Evolutionary conservation across 1,140 invertebrate genomes (phyloP), one percentile per base, ranked within the genome.

Genomic region (Kradibia gibbosae): DNA sequence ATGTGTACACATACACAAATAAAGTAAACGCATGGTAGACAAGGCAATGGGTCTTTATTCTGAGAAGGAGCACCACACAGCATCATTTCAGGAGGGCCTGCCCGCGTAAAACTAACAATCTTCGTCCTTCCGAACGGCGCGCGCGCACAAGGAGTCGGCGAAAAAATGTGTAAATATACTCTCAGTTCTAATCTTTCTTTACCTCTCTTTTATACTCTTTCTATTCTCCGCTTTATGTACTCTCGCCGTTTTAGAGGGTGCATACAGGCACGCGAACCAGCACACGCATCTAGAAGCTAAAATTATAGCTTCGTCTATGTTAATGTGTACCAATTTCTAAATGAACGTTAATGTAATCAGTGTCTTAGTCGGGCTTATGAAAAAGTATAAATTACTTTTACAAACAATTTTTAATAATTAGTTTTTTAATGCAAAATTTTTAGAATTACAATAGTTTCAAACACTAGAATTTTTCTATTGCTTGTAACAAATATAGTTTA

Each of bases 61-160:
- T 34, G 82, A 86, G 86, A 86, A 84, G 78, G 84, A 88, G 20
- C 83, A 85, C 86, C 85, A 86, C 86, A 86, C 86, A 82, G 25
- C 70, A 15, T 85, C 85, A 86, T 88, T 89, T 85, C 85, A 86
- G 88, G 88, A 89, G 89, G 89, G 87, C 86, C 84, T 86, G 86
- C 87, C 88, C 82, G 86, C 8, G 36, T 88, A 89, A 89, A 90
- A 90, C 89, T 87, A 90, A 90, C 89, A 90, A 90, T 90, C 89
- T 90, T 90, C 88, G 81, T 88, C 85, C 87, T 86, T 81, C 83
- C 25, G 22, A 36, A 74, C 62, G 34, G 34, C n/a, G 62, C 62
- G 28, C 60, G 57, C 60, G 57, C 50, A 4, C 15, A 75, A 72
- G 36, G 34, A 39, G 57, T 15, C 55, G 57, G 48, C 39, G 25